Base-by-base conservation (phyloP, 2,797 vertebrate genomes). In the Chromobotia macracanthus region DNA sequence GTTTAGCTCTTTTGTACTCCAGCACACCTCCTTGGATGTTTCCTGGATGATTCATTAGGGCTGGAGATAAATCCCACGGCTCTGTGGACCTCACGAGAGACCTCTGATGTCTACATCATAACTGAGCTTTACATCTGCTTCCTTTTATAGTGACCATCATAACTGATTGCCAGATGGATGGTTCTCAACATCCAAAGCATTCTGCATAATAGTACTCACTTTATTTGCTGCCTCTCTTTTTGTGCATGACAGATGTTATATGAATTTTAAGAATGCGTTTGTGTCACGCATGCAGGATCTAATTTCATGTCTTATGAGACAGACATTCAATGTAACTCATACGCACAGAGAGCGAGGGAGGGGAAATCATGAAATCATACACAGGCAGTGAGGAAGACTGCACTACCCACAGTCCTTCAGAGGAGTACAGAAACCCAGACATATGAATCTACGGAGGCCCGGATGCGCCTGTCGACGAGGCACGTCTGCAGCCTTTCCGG, bases 401-500 rank as follows among this genome's bases (percentile, higher is more conserved):
- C 93, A 85, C n/a, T 87, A 91, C 94, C 94, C 92, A 93, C 41
- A 87, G 35, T 92, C 18, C 83, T 89, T 84, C 75, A 77, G 56
- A 72, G 77, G 72, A 82, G 75, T 68, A 25, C 79, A 80, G 80
- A 79, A 80, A 51, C 41, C 72, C 80, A 83, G 83, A 73, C 58
- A 38, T 53, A 83, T 85, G 86, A 87, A 91, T 88, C 87, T 93
- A 93, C 91, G 93, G 92, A 82, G 91, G 84, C 92, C 91, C 87
- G 90, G 86, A 90, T 90, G 90, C 65, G 69, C 88, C 86, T 86
- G 89, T 90, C 88, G 88, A 85, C 77, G 87, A 90, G 90, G 90
- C 92, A 92, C 92, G 91, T 93, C 87, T 93, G 89, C 88, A 87
- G 66, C 77, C 58, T 65, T 80, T 77, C 75, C 80, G 80, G 80